These are phyloP conservation scores for Pheosia gnoma DNA, from an alignment of 2,888 invertebrate genomes.

Conservation along the genomic window DNA sequence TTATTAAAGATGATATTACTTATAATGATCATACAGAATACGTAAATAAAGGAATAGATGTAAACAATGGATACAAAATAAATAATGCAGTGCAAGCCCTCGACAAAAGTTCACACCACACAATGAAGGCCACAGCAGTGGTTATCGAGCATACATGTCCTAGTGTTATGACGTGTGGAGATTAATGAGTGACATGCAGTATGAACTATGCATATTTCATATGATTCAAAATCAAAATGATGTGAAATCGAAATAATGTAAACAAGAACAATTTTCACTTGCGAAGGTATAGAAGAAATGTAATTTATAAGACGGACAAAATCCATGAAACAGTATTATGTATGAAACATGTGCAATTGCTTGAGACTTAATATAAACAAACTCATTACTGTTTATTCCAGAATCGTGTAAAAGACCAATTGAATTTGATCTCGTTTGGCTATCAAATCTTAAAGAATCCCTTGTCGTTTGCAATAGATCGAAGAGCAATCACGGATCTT, in stretches of 20 bases:
- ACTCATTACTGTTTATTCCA: constrained; percentile 6
- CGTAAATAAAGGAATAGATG: too few relatives aligned
- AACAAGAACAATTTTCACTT: constrained; percentile 8
- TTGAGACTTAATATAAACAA: background rate
- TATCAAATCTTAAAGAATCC: constrained; percentile 18
- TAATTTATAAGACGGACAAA: too few relatives aligned
- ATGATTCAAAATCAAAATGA: constrained; percentile 22
- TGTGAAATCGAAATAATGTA: constrained; percentile 27
- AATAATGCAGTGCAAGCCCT: constrained; percentile 2
- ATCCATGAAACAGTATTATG: background rate
- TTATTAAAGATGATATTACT: background rate
- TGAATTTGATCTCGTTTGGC: constrained; percentile 3
- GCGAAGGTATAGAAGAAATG: background rate
- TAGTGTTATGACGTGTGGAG: constrained; percentile 20
- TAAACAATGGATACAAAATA: background rate
- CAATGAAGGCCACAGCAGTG: constrained; percentile 5
- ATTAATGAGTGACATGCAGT: constrained; percentile 34
- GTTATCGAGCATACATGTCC: constrained; percentile 10
- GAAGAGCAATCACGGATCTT: constrained; percentile 42
- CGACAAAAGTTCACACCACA: constrained; percentile 21
- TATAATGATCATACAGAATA: background rate
- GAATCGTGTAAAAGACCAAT: constrained; percentile 2
- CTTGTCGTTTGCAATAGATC: constrained; percentile 27
- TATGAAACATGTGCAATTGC: background rate
- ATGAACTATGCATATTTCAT: constrained; percentile 37